Evolutionary conservation across 2,888 invertebrate genomes (phyloP), one percentile per base, ranked within the genome.

Genomic region (Colletes collaris): DNA sequence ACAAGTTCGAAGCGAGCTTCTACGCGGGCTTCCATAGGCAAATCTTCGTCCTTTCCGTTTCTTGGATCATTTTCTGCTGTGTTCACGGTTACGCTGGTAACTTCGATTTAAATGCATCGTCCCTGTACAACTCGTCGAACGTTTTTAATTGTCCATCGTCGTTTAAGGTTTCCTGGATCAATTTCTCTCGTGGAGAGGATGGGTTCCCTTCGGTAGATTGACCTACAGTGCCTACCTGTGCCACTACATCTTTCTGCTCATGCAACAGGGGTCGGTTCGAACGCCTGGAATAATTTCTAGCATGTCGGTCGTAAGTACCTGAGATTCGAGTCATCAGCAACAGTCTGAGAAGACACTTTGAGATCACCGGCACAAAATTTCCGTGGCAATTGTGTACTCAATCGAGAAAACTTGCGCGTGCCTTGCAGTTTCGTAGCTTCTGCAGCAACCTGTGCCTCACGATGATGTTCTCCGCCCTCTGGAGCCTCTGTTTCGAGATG

Each of bases 81-180:
- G 93, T 94, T 44, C 95, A 95, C 13, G 95, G 95, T 59, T 95
- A 95, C 90, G 95, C 95, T 90, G 95, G 95, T 95, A 90, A 93
- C 87, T 85, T 19, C 59, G 11, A 44, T 46, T 44, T 7, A 40
- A 19, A 44, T 10, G 49, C 11, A 11, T 40, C 40, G 2, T 27
- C 2, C 27, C 27, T 27, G 27, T 27, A 27, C 27, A 27, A 27
- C 27, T 27, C 27, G 2, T 27, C 27, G 27, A 27, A 27, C 27
- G 27, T 27, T 27, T 27, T 27, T 27, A 27, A 27, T 2, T 27
- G 2, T 27, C 27, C 2, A 27, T 2, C 2, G 27, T 27, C 27
- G 27, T 27, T 27, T 2, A 27, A 93, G 93, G 92, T 64, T 86
- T 89, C 0, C 60, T 92, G 19, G 87, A 87, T 6, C 58, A 79